Evolutionary conservation across 2,797 vertebrate species (phyloP).

Genomic region (Lutjanus campechanus): DNA sequence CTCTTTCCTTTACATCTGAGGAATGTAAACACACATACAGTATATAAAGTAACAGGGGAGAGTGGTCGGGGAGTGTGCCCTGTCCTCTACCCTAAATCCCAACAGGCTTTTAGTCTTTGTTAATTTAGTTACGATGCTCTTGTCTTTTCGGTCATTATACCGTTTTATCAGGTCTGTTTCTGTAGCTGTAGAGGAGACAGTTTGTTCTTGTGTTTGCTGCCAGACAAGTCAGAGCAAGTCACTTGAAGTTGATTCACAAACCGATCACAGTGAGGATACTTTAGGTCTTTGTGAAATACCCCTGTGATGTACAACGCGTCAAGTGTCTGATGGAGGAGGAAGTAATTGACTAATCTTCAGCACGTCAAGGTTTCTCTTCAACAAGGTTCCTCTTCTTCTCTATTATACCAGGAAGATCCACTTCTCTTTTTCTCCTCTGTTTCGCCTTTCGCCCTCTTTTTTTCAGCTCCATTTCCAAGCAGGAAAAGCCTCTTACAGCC

Average conservation of each 20-base stretch:
- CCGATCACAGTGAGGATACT: neutral
- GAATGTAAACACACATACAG: constrained; percentile 58
- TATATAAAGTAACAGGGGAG: neutral
- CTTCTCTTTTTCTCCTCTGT: constrained; percentile 60
- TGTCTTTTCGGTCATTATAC: constrained; percentile 8
- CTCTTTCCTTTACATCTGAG: constrained; percentile 46
- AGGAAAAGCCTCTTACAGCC: constrained; percentile 82
- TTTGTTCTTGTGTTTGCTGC: neutral
- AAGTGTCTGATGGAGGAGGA: constrained; percentile 43
- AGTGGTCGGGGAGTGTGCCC: neutral
- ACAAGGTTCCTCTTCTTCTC: constrained; percentile 53
- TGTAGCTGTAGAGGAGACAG: neutral
- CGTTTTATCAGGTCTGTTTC: neutral
- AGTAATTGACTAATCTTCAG: constrained; percentile 51
- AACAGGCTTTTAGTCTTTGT: constrained; percentile 10
- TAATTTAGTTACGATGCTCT: neutral
- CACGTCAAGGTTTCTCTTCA: constrained; percentile 46
- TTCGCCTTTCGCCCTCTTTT: constrained; percentile 48
- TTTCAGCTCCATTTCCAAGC: constrained; percentile 65
- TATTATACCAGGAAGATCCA: constrained; percentile 28
- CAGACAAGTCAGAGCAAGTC: constrained; percentile 2
- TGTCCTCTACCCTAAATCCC: constrained; percentile 1
- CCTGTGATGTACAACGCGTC: neutral
- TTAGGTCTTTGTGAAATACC: neutral
- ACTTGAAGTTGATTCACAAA: neutral